phyloP scores from a whole-genome alignment of 1,140 invertebrate genomes.

The Pararge aegeria region DNA sequence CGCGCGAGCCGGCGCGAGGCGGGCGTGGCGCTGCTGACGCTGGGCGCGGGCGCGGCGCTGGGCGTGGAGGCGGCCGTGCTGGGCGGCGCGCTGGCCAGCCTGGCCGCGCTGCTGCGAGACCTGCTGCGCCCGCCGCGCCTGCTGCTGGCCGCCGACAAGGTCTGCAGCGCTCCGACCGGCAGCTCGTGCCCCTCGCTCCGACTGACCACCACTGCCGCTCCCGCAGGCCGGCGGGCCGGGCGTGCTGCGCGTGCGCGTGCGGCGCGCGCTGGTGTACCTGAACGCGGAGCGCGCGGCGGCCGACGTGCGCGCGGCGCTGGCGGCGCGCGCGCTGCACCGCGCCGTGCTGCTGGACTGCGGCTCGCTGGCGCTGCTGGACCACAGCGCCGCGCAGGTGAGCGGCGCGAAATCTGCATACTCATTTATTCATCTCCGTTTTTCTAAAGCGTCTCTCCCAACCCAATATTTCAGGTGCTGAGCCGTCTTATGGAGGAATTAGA shows the following conservation, averaged over 20 bases:
- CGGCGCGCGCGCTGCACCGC: constrained; percentile 27
- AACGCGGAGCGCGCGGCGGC: constrained; percentile 40
- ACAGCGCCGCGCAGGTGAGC: constrained; percentile 52
- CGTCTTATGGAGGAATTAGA: constrained; percentile 82
- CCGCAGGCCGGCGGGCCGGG: constrained; percentile 14
- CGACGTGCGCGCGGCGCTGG: constrained; percentile 36
- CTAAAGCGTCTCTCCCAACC: too few relatives aligned
- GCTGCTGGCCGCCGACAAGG: constrained; percentile 82
- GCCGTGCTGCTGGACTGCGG: constrained; percentile 40
- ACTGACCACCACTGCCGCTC: too few relatives aligned
- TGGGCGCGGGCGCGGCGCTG: constrained; percentile 87
- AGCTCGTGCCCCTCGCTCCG: too few relatives aligned
- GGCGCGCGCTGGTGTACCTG: constrained; percentile 43
- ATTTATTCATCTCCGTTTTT: too few relatives aligned
- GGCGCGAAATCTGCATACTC: background rate
- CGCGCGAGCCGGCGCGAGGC: constrained; percentile 83
- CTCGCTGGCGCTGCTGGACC: constrained; percentile 54
- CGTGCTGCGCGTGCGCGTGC: constrained; percentile 31
- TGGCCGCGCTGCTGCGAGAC: constrained; percentile 90
- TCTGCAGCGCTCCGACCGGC: constrained; percentile 41
- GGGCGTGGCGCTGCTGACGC: constrained; percentile 87
- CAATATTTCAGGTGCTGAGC: constrained; percentile 52
- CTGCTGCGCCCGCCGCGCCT: constrained; percentile 87
- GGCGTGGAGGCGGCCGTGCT: constrained; percentile 95
- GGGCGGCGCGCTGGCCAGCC: constrained; percentile 89